Base-by-base conservation (phyloP, 2,113 vertebrate species). In the Amazona guildingii region DNA sequence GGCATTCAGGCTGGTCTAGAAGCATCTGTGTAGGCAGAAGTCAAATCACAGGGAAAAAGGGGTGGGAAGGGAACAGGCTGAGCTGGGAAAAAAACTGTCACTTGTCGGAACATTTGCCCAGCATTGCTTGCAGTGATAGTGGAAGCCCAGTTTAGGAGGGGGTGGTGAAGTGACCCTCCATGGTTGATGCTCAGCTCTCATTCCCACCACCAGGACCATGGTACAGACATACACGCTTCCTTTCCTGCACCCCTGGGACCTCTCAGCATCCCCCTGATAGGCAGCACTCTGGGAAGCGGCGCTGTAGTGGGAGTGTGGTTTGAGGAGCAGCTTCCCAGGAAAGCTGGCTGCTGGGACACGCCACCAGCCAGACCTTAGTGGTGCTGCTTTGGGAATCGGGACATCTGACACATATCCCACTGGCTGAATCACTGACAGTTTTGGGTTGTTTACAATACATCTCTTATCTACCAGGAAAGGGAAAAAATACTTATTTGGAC, bases 61-160 rank as follows among this genome's bases (percentile, higher is more conserved):
- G 33, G 77, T 92, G 77, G 86, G 89, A 86, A 88, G 74, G 44
- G 77, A 86, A 64, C 0, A 0, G 31, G 10, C 51, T 94, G 66
- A 95, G 70, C 73, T 61, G 91, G 81, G 69, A 86, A 96, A 75
- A 91, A 59, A 75, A 84, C 89, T 80, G 73, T 94, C 86, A 78
- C 77, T 94, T 64, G 64, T 77, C 76, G 77, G 69, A 91, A 81
- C 43, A 43, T 88, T 92, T 94, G 91, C 76, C 80, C 86, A 75
- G 48, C 39, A 43, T 54, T 9, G 11, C 23, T 86, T 31, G 16
- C 5, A n/a, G 24, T 67, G 64, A 70, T n/a, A 76, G 33, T 86
- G 66, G 57, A 94, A 95, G 74, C 77, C 54, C 72, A 77, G 54
- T 89, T 74, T 92, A 63, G 51, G 68, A 83, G 83, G 55, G 73